phyloP scores from a whole-genome alignment of 53 echinoderm and acorn worm species.

The Temnopleurus reevesii region DNA sequence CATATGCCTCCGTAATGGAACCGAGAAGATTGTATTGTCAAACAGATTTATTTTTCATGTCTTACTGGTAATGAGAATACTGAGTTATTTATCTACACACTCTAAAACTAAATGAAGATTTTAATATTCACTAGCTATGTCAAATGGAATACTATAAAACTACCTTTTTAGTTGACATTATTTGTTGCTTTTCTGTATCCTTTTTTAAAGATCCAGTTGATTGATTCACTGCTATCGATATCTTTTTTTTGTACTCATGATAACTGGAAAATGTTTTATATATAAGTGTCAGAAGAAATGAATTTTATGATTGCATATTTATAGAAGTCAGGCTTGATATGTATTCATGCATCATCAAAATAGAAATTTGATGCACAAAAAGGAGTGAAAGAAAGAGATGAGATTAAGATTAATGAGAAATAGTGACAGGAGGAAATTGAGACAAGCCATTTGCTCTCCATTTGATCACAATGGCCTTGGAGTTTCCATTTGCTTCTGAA shows the following conservation, averaged over 20 bases:
- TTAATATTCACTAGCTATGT: neutral
- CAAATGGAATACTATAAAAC: neutral
- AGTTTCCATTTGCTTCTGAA: neutral
- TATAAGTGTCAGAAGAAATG: too few species aligned
- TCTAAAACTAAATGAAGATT: neutral
- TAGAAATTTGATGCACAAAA: neutral
- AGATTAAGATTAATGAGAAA: slow-evolving; percentile 4
- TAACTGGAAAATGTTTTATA: too few species aligned
- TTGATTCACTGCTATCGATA: too few species aligned
- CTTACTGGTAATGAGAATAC: neutral
- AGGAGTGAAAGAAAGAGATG: slow-evolving; percentile 13
- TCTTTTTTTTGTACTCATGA: neutral
- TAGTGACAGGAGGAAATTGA: neutral
- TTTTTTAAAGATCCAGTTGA: neutral
- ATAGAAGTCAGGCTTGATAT: too few species aligned
- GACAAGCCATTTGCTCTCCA: slow-evolving; percentile 9
- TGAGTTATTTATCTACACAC: neutral
- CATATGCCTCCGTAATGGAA: neutral
- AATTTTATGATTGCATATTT: too few species aligned
- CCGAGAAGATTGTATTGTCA: neutral
- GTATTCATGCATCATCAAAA: neutral
- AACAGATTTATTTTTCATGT: neutral
- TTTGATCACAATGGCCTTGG: neutral
- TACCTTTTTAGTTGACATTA: neutral
- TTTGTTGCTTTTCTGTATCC: neutral